Conservation (phyloP, 2,888 invertebrate species). For the Ptilodon capucinus region DNA sequence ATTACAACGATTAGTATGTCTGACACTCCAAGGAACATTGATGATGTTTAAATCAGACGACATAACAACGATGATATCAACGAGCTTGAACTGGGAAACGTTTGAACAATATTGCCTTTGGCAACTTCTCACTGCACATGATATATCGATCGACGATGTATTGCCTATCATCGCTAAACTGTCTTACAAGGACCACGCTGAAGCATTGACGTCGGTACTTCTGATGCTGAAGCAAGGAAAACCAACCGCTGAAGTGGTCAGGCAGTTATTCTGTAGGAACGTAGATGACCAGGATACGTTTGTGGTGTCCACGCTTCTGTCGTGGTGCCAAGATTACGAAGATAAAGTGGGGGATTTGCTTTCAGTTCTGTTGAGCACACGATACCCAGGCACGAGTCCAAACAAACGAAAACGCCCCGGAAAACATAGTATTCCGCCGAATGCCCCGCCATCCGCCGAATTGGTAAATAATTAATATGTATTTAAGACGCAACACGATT, state of each 20-base stretch:
- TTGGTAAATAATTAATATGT: conserved; percentile 75
- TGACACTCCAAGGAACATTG: conserved; percentile 93
- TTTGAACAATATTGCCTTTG: conserved; percentile 98
- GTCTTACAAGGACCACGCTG: conserved; percentile 92
- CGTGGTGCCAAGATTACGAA: conserved; percentile 97
- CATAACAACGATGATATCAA: conserved; percentile 88
- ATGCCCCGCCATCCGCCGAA: conserved; percentile 90
- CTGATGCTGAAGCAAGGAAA: conserved; percentile 96
- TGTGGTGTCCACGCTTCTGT: conserved; percentile 94
- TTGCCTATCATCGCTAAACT: conserved; percentile 89
- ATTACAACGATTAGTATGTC: conserved; percentile 94
- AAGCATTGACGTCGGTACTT: conserved; percentile 95
- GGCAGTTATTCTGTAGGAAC: conserved; percentile 90
- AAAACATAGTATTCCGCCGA: conserved; percentile 86
- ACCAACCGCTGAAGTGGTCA: conserved; percentile 92
- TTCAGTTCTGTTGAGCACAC: conserved; percentile 89
- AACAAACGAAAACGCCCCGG: conserved; percentile 94
- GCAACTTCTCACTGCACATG: conserved; percentile 97
- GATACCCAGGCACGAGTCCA: conserved; percentile 94
- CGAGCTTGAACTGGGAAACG: conserved; percentile 97
- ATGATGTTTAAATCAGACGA: conserved; percentile 92
- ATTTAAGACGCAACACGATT: background rate
- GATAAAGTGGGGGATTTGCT: conserved; percentile 93
- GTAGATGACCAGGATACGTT: conserved; percentile 92
- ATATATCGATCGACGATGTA: conserved; percentile 95